Base-by-base conservation (phyloP, 2,888 invertebrate species). In the Agrotis clavis region DNA sequence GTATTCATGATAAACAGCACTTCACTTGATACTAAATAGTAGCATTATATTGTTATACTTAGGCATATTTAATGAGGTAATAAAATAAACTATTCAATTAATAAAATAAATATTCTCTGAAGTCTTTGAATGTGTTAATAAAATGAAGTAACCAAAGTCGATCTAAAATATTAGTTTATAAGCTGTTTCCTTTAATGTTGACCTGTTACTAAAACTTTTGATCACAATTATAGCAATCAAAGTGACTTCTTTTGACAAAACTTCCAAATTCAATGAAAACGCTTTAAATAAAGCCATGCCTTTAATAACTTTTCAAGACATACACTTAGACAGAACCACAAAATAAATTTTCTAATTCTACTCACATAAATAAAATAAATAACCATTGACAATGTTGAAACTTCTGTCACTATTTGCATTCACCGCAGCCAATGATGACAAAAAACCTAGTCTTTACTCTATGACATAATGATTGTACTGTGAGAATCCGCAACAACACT, bases 401-500 rank as follows among this genome's bases (percentile, higher is more conserved):
- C 30, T 75, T 47, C 66, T 47, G 61, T 72, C 13, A 71, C 74
- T 67, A 60, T 71, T 67, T 66, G 72, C 56, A 51, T 41, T 53
- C 30, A n/a, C 21, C 1, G 1, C 62, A 60, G 56, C 50, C 18
- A 71, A 53, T 0, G 0, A 60, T 67, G 41, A 79, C 62, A 77
- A 79, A 76, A 85, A 61, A 85, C 59, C 30, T 54, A 53, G 59
- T 61, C 21, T 57, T 41, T 59, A 66, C 67, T 62, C 21, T 75
- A 48, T 80, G 77, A 82, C 68, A 71, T 85, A 81, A 81, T 77
- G 30, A 56, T 14, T 68, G 19, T 64, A 60, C 77, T 80, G 73
- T 83, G 85, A 74, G 84, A 85, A 83, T 61, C 13, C 48, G 47
- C 63, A 47, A 72, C 45, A 50, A 69, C 75, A 67, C 77, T 67